Evolutionary conservation across 2,888 invertebrate species (phyloP).

Genomic region (Torymus aiolomorphi): DNA sequence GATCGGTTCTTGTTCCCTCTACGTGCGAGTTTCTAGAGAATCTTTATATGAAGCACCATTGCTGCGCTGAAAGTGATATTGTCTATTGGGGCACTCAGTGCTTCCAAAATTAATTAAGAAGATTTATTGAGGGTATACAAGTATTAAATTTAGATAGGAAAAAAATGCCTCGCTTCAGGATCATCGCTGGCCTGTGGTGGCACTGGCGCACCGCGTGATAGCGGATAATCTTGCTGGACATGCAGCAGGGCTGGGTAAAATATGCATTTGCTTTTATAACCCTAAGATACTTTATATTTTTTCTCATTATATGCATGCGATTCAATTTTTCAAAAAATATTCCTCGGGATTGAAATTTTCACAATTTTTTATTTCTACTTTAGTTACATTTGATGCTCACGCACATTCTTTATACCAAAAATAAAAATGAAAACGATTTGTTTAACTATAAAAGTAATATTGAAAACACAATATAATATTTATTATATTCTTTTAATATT

Average conservation of each 20-base stretch:
- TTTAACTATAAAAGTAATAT: too few relatives aligned
- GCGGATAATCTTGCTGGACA: conserved; percentile 18
- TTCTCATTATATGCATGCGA: too few relatives aligned
- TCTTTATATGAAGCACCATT: background rate
- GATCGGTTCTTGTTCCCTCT: conserved; percentile 21
- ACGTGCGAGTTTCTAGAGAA: background rate
- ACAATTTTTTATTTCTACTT: too few relatives aligned
- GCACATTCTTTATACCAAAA: too few relatives aligned
- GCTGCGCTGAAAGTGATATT: conserved; percentile 12
- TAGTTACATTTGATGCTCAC: too few relatives aligned
- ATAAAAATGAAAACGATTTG: too few relatives aligned
- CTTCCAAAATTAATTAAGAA: conserved; percentile 10
- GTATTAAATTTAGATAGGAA: background rate
- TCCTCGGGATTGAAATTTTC: too few relatives aligned
- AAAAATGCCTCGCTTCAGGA: conserved; percentile 6
- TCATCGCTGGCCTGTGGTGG: conserved; percentile 11
- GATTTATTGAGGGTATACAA: background rate
- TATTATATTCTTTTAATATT: too few relatives aligned
- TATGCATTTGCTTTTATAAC: too few relatives aligned
- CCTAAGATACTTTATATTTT: too few relatives aligned
- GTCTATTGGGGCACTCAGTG: background rate
- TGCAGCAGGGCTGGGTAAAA: conserved; percentile 39
- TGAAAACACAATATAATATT: too few relatives aligned
- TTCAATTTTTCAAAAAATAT: too few relatives aligned
- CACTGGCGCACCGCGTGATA: conserved; percentile 28